Percentiles rank a stretch among this genome's conserved stretches.
Evolutionary conservation across 35 echinoderm and acorn worm species (phyloP).

Genomic region (Acanthaster planci): DNA sequence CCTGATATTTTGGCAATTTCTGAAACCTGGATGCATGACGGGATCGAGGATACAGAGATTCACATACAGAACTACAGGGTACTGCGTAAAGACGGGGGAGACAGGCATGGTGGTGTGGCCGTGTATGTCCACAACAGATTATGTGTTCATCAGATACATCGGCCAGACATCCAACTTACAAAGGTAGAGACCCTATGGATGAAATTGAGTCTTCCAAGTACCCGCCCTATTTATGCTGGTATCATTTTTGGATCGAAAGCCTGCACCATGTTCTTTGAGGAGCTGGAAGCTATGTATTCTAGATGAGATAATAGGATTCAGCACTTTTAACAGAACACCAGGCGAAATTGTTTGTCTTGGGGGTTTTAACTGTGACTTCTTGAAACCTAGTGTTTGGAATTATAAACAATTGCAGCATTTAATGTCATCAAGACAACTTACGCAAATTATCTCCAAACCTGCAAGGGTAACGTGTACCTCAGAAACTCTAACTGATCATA

Average conservation of each 20-base stretch:
- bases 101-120: not conserved
- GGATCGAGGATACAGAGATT: not conserved
- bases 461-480: not conserved
- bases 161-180: not conserved
- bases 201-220: slow-evolving; percentile 7
- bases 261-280: not conserved
- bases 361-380: not conserved
- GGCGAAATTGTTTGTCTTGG: slow-evolving; percentile 18
- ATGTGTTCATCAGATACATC: not conserved
- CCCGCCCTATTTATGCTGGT: not conserved
- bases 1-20: slow-evolving; percentile 18
- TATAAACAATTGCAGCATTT: not conserved
- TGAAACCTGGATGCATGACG: slow-evolving; percentile 26
- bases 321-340: not conserved
- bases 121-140: slow-evolving; percentile 13
- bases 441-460: slow-evolving; percentile 1
- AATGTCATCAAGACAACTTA: not conserved
- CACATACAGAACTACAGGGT: not conserved
- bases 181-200: slow-evolving; percentile 9
- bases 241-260: not conserved
- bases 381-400: slow-evolving; percentile 7
- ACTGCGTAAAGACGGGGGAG: not conserved
- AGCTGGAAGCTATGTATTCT: not conserved
- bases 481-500: slow-evolving; percentile 6
- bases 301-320: not conserved